Base-by-base conservation (phyloP, 2,888 invertebrate genomes). In the Zootermopsis nevadensis region DNA sequence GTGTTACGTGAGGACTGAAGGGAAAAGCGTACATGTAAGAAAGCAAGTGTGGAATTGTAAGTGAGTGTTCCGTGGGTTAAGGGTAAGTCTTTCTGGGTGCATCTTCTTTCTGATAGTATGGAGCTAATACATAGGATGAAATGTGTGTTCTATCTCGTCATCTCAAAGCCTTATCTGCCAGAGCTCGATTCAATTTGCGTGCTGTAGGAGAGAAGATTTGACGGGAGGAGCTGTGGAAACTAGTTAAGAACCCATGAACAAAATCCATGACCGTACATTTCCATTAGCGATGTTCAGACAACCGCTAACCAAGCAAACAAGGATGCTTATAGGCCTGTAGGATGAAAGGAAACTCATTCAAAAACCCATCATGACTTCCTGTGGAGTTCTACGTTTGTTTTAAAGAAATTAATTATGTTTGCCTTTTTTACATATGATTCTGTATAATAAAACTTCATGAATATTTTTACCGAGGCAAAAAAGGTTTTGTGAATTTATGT, bases 221-320 rank as follows among this genome's bases (percentile, higher is more conserved):
- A 77, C 48, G 77, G 31, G 53, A 79, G 55, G 55, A 33, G 60
- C 55, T 33, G 60, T 79, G 66, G 79, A 66, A 66, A 66, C 79
- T n/a, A 79, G n/a, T 35, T 79, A 79, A 79, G 79, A 79, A 79
- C 60, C 79, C 79, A 79, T 79, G 79, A 79, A 66, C 79, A 79
- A 79, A 79, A 79, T 79, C 79, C 79, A 35, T 79, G 79, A 79
- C 79, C 79, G 79, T 66, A 66, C 79, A 79, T 79, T 79, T 79
- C 79, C 60, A 79, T 79, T 79, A 79, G 66, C 79, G 79, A 74
- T 38, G 74, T 38, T 38, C 74, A 74, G 42, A 74, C 74, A 74
- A 2, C 24, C 38, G 38, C 74, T 74, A 74, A 74, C 38, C 35
- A 38, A 74, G 74, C 33, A 72, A 72, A 74, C 10, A 35, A n/a